Base-by-base conservation (phyloP, 2,888 invertebrate species). In the Cryptocephalus primarius region DNA sequence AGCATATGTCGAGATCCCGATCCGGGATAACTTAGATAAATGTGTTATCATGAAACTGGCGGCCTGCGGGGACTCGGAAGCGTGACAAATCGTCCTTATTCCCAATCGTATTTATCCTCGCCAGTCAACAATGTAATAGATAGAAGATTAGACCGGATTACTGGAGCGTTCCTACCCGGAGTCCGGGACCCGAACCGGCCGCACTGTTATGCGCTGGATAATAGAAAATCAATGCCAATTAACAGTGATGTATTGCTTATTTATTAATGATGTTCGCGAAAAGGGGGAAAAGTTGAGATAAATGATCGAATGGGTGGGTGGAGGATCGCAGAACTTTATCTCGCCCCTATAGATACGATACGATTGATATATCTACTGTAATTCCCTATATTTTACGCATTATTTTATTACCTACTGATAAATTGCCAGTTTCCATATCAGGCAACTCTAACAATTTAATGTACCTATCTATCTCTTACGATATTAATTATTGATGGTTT, bases 81-180 rank as follows among this genome's bases (percentile, higher is more conserved):
- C 65, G 65, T 68, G 68, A 68, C 68, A 68, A 68, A 68, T 68
- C 66, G 67, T 66, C 60, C 59, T 62, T 63, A 66, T 65, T 67
- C 66, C 67, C 67, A 54, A 62, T 63, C 61, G 65, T 61, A 66
- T 67, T 68, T 65, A 68, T 67, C 64, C 66, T 59, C 56, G 56
- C 60, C 61, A 66, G 65, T 66, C 67, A 64, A 65, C 67, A 62
- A 62, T 63, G 64, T 66, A 67, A 67, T 66, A 65, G 68, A 67
- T 67, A 61, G 62, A 62, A 68, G 66, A 64, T 64, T 64, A 63
- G 61, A 60, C 56, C 49, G 60, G 60, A 62, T 62, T 63, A 57
- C 58, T 50, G 42, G 48, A 36, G 22, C 22, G 22, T 6, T 22
- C 22, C 22, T 22, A 22, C 36, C 12, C 36, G 11, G 36, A 36